Base-by-base conservation (phyloP, 2,113 vertebrate species). In the Nerophis lumbriciformis region DNA sequence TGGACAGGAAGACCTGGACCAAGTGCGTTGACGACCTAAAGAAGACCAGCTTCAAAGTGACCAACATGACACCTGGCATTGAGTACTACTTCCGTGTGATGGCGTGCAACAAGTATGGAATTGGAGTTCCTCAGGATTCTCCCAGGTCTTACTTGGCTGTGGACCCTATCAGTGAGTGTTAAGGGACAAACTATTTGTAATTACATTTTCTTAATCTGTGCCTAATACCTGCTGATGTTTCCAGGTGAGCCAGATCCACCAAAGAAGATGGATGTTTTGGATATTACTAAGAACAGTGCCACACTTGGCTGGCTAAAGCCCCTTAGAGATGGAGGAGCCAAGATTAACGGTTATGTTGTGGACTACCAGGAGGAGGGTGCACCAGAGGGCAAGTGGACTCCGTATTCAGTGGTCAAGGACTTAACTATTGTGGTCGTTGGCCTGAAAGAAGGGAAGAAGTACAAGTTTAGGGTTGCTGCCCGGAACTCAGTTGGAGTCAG, bases 1-100 rank as follows among this genome's bases (percentile, higher is more conserved):
- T 95, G 48, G 95, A 99, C 58, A 92, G 94, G 68, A 99, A 99
- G 85, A 97, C 96, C 0, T 99, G 97, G 97, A 89, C 81, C 59
- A 96, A 89, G 68, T 92, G 96, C 68, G 90, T 61, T 1, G 90
- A 90, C 42, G 95, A 98, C 67, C 78, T 93, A 53, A 99, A 94
- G 90, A 99, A 99, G 88, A 94, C 94, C 11, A 98, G 95, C 85
- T 98, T 95, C 79, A 93, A 95, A 38, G 85, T 98, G 73, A 90
- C 90, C 37, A 97, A 90, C 66, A 89, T 98, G 80, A 83, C 93
- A 13, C 92, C 94, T 69, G 95, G 94, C 57, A 92, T 85, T 19
- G 96, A 99, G 50, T 99, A 99, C 82, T 97, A 90, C 88, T 98
- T 99, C 85, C 92, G 97, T 84, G 94, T 99, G 58, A 95, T 89